Percentiles rank a stretch among this genome's conserved stretches.
These are phyloP conservation scores for Acanthochromis polyacanthus DNA, from an alignment of 2,113 vertebrate genomes.

Conservation along the genomic window DNA sequence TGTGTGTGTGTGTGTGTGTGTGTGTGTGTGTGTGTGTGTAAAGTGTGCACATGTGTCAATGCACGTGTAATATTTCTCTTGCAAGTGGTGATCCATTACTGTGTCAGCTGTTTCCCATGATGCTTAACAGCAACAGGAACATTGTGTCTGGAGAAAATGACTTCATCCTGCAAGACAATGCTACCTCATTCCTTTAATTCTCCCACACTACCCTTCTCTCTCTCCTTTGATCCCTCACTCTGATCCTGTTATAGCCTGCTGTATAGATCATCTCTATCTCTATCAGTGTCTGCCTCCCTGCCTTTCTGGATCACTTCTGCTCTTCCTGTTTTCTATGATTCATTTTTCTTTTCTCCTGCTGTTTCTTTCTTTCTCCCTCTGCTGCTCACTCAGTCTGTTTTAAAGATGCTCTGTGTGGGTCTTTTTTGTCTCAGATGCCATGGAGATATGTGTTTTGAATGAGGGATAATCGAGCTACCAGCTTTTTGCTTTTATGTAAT, in stretches of 20 bases:
- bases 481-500: constrained; percentile 41
- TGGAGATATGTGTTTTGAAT: constrained; percentile 20
- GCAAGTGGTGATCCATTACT: constrained; percentile 74
- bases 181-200: constrained; percentile 57
- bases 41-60: constrained; percentile 19
- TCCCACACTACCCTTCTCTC: constrained; percentile 21
- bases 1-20: constrained; percentile 43
- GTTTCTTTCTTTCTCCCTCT: constrained; percentile 20
- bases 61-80: constrained; percentile 32
- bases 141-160: constrained; percentile 68
- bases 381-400: constrained; percentile 21
- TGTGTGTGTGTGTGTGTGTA: constrained; percentile 26
- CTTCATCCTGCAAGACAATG: constrained; percentile 72
- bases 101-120: constrained; percentile 73
- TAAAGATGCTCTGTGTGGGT: constrained; percentile 13
- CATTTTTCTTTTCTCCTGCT: constrained; percentile 24
- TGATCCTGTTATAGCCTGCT: constrained; percentile 18
- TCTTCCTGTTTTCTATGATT: constrained; percentile 37
- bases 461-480: constrained; percentile 13
- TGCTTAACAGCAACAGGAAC: constrained; percentile 71
- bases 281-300: constrained; percentile 22
- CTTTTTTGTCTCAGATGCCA: constrained; percentile 43
- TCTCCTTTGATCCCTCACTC: constrained; percentile 39
- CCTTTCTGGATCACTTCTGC: constrained; percentile 22
- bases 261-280: constrained; percentile 39